Conservation (phyloP, 2,113 vertebrate species). For the Propithecus coquereli region DNA sequence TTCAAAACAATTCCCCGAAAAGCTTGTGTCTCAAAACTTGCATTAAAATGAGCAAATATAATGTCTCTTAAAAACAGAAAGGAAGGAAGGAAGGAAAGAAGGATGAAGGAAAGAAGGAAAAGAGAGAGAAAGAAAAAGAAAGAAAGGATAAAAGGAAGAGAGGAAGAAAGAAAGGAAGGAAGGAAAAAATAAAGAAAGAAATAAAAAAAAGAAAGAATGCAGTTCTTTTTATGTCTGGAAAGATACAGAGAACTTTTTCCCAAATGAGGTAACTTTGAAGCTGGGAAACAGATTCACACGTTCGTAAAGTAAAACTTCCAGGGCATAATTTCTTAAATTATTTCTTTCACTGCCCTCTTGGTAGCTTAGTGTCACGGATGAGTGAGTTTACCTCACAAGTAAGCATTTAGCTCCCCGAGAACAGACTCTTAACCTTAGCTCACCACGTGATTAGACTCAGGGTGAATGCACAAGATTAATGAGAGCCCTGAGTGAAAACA, state of each 20-base stretch:
- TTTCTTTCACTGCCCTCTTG: conserved; percentile 67
- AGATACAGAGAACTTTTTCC: conserved; percentile 13
- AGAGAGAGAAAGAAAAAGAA: background rate
- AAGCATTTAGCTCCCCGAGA: conserved; percentile 57
- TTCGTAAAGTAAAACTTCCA: conserved; percentile 41
- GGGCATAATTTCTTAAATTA: conserved; percentile 57
- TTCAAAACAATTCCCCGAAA: background rate
- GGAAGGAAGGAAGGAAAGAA: background rate
- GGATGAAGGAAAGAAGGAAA: background rate
- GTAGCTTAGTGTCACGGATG: conserved; percentile 56
- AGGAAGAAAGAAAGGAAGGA: background rate
- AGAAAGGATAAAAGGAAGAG: background rate
- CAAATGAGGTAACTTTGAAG: conserved; percentile 46
- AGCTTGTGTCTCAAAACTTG: background rate
- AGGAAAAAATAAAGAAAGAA: too few relatives aligned
- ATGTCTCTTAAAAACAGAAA: background rate
- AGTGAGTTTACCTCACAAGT: conserved; percentile 64
- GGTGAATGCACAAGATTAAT: conserved; percentile 67
- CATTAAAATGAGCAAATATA: conserved; percentile 23
- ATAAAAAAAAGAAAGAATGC: background rate
- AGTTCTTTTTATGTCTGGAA: background rate
- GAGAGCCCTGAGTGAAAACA: conserved; percentile 63
- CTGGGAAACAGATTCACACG: conserved; percentile 25
- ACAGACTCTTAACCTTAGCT: conserved; percentile 55
- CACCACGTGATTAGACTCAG: conserved; percentile 25